Conservation (phyloP, 1,140 invertebrate species). For the Conus betulinus region DNA sequence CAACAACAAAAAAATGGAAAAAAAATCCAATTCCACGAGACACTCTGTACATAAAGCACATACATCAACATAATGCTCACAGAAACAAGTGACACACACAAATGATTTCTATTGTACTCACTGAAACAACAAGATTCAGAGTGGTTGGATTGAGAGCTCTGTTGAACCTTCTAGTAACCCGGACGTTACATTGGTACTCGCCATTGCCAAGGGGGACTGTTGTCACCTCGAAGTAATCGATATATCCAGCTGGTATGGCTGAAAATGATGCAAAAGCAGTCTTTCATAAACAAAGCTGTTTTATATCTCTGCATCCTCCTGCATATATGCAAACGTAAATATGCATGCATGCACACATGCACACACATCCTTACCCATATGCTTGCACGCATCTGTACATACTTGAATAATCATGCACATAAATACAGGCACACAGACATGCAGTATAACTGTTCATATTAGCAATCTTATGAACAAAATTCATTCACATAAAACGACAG, state of each 20-base stretch:
- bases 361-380: background rate
- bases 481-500: background rate
- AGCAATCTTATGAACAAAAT: background rate
- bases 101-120: background rate
- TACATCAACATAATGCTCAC: too few species aligned
- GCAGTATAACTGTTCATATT: background rate
- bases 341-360: background rate
- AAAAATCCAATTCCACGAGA: too few species aligned
- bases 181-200: constrained; percentile 28
- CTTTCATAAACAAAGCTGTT: background rate
- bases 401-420: background rate
- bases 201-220: background rate
- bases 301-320: background rate
- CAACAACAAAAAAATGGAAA: too few species aligned
- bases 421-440: background rate
- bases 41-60: too few species aligned
- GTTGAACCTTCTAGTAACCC: background rate
- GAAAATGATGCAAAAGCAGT: background rate
- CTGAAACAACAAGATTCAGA: background rate
- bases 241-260: constrained; percentile 10
- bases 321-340: background rate
- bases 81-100: background rate
- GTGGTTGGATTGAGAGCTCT: background rate
- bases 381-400: background rate
- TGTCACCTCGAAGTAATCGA: background rate